phyloP scores from a whole-genome alignment of 2,113 vertebrate species.

The Oreochromis tanganicae region DNA sequence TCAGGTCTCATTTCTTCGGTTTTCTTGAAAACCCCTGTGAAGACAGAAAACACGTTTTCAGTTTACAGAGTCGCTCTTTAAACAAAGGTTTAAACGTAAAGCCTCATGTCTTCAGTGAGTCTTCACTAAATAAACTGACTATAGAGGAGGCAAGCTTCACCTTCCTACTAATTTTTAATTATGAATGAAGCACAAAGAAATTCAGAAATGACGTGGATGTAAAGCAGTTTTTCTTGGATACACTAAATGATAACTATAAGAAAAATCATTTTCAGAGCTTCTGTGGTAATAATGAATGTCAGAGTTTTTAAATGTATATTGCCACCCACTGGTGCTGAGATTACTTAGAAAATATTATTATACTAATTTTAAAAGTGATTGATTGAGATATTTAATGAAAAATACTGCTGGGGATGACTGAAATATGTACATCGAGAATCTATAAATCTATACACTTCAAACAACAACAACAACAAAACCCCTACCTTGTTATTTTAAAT shows the following conservation, averaged over 20 bases:
- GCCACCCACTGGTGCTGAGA: fast-evolving
- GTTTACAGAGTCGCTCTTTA: not conserved
- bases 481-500: not conserved
- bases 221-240: not conserved
- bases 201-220: not conserved
- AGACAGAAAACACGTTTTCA: not conserved
- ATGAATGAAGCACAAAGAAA: not conserved
- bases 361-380: not conserved
- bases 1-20: not conserved
- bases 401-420: fast-evolving
- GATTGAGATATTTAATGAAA: not conserved
- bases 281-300: not conserved
- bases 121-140: not conserved
- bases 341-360: not conserved
- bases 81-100: fast-evolving
- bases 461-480: not conserved
- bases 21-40: not conserved
- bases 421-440: not conserved
- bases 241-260: not conserved
- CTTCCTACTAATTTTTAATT: not conserved
- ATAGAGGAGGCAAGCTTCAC: not conserved
- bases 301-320: fast-evolving
- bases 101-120: not conserved
- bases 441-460: not conserved
- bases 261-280: not conserved